phyloP scores from a whole-genome alignment of 2,113 vertebrate species.

The Crotalus tigris region DNA sequence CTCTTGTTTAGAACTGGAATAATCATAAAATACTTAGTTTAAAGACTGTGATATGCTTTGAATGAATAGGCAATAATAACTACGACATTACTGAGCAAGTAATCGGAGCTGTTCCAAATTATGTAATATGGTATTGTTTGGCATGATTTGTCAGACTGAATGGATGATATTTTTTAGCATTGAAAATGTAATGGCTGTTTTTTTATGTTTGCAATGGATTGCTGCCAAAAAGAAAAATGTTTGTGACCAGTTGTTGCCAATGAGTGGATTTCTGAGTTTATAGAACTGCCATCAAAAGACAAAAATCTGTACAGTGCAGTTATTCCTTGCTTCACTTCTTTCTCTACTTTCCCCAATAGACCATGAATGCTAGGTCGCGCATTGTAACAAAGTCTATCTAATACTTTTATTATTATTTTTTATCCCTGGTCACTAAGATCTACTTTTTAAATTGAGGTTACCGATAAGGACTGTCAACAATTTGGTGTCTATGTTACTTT shows the following conservation, averaged over 20 bases:
- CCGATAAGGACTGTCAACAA: neutral
- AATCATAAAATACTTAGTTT: neutral
- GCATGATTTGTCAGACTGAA: neutral
- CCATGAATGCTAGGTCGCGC: neutral
- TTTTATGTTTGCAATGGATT: neutral
- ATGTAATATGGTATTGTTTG: neutral
- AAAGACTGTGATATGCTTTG: neutral
- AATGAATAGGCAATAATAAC: neutral
- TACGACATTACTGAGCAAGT: neutral
- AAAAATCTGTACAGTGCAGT: neutral
- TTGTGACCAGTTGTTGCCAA: neutral
- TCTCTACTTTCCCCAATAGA: neutral
- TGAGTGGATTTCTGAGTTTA: neutral
- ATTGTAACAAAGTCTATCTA: neutral
- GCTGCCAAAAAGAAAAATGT: neutral
- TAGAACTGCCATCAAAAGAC: neutral
- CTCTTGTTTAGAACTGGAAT: neutral
- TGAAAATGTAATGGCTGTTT: neutral
- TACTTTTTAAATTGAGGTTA: neutral
- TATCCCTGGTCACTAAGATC: neutral
- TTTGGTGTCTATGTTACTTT: neutral
- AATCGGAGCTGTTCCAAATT: neutral
- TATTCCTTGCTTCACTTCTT: neutral
- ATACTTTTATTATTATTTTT: neutral
- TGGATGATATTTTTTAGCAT: neutral